phyloP scores from a whole-genome alignment of 2,113 vertebrate genomes.

The Varanus komodoensis region DNA sequence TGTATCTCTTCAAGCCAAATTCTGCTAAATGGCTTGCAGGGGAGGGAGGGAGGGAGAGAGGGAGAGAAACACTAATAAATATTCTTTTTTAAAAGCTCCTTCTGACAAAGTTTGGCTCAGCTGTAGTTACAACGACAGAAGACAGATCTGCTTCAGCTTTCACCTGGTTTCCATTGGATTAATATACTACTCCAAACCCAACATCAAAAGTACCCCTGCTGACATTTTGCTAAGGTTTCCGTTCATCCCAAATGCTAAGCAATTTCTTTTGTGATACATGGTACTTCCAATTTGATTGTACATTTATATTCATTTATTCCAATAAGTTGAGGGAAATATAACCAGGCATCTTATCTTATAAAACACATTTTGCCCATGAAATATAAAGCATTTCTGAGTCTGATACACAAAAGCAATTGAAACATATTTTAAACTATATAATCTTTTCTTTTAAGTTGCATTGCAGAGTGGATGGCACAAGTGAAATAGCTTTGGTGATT shows the following conservation, averaged over 20 bases:
- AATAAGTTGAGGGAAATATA: slow-evolving; percentile 1
- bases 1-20: not conserved
- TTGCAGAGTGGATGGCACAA: slow-evolving; percentile 44
- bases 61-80: not conserved
- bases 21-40: no score
- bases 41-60: no score
- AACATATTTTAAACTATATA: slow-evolving; percentile 37
- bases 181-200: not conserved
- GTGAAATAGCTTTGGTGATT: slow-evolving; percentile 31
- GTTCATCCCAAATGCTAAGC: not conserved
- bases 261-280: slow-evolving; percentile 1
- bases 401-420: slow-evolving; percentile 53
- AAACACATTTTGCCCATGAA: slow-evolving; percentile 62
- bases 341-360: slow-evolving; percentile 58
- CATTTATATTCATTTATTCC: slow-evolving; percentile 47
- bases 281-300: slow-evolving; percentile 39
- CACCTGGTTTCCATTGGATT: not conserved
- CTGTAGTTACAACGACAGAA: not conserved
- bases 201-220: not conserved
- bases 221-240: not conserved
- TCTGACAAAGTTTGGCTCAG: not conserved
- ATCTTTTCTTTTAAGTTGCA: slow-evolving; percentile 22
- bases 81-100: not conserved
- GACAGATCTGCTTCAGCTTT: not conserved
- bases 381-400: slow-evolving; percentile 21